A percentile compares a stretch with the other conserved stretches of the same genome.
These are phyloP conservation scores for Naso thynnoides DNA, from an alignment of 2,797 vertebrate genomes.

Conservation along the genomic window DNA sequence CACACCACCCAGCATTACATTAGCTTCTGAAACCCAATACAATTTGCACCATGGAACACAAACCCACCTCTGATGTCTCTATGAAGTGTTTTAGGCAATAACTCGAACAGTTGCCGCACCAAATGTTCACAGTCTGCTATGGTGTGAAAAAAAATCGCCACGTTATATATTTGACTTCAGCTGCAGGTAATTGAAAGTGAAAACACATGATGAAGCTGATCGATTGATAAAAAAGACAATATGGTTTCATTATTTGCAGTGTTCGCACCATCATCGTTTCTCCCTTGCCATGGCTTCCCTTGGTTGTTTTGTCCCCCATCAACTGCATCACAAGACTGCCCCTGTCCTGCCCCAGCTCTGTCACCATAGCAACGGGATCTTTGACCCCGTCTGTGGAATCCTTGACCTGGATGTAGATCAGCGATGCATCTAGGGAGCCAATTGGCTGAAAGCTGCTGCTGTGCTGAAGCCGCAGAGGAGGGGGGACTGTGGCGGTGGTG, in stretches of 20 bases:
- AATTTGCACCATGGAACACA: constrained; percentile 66
- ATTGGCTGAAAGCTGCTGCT: constrained; percentile 50
- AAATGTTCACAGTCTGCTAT: constrained; percentile 47
- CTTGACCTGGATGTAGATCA: constrained; percentile 75
- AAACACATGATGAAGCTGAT: constrained; percentile 61
- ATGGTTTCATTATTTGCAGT: constrained; percentile 35
- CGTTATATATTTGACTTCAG: constrained; percentile 53
- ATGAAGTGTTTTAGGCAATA: constrained; percentile 70
- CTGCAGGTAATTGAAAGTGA: constrained; percentile 56
- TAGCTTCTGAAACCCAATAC: constrained; percentile 67
- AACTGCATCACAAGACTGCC: constrained; percentile 34
- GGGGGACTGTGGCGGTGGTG: constrained; percentile 15
- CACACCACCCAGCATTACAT: constrained; percentile 68
- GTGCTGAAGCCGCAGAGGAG: constrained; percentile 28
- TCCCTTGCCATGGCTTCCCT: constrained; percentile 11
- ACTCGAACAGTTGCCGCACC: constrained; percentile 49
- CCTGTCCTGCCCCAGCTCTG: constrained; percentile 32
- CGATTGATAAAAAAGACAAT: constrained; percentile 43
- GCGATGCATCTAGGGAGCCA: constrained; percentile 22
- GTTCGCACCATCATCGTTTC: constrained; percentile 26
- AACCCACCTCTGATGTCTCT: constrained; percentile 62
- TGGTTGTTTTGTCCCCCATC: constrained; percentile 19
- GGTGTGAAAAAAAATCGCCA: not conserved
- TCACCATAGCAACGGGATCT: constrained; percentile 69
- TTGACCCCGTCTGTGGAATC: constrained; percentile 61